Evolutionary conservation across 1,140 invertebrate species (phyloP), one percentile per base, ranked within the genome.

Genomic region (Anastatus disparis): DNA sequence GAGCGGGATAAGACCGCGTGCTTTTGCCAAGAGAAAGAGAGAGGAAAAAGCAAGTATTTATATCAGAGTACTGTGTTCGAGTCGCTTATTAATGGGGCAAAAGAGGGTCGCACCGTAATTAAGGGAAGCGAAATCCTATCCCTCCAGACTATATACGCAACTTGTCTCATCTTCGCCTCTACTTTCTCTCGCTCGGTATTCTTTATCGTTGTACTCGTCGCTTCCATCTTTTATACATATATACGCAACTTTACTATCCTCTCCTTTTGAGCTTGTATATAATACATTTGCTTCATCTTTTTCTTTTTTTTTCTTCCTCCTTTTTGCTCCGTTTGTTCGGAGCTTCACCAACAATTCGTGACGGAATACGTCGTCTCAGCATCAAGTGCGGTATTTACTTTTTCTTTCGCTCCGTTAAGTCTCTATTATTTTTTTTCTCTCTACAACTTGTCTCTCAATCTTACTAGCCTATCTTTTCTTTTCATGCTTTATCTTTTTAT

Each of bases 31-130:
- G 2, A 17, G 15, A n/a, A 2, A 46, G 42, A 15, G 42, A 46
- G 40, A 35, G 31, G 31, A 35, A 35, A 10, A 35, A 6, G 31
- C 10, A 15, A 4, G 46, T 53, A 53, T 53, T 53, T 53, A 58
- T 58, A 20, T 40, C 31, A 58, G 8, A 31, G 9, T 22, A 22
- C 10, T 58, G 20, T 26, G 35, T 59, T 40, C 22, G 56, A 59
- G n/a, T 42, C n/a, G 56, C 38, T 59, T 81, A 81, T 81, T 81
- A 82, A 81, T 80, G 80, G 75, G 74, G 75, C 71, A 73, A 71
- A 81, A 79, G 74, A 75, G 74, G 76, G 76, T 73, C 70, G 56
- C n/a, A 13, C 9, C 79, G 78, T 81, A 82, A 82, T 81, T 80
- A 82, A 82, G 78, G 78, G 64, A 75, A 78, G 67, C 74, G 58